Conservation (phyloP, 2,797 vertebrate species). For the Anguilla obscura region DNA sequence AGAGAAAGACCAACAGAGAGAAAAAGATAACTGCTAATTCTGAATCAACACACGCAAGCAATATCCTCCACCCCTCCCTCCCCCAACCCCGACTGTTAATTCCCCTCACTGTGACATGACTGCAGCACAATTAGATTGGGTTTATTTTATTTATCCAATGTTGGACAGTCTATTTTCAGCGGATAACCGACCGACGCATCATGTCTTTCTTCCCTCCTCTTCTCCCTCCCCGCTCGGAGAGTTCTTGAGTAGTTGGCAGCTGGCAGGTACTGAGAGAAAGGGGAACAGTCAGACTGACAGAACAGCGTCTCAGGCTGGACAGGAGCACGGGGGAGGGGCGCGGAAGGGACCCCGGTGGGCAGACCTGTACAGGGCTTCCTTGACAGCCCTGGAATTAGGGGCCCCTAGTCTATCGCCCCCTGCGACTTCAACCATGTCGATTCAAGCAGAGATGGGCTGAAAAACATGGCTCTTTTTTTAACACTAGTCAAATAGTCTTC, state of each 20-base stretch:
- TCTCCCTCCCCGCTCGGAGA: not conserved
- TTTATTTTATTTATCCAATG: not conserved
- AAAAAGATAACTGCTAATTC: conserved; percentile 20
- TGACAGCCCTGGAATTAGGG: conserved; percentile 5
- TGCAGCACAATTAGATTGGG: not conserved
- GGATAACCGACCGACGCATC: not conserved
- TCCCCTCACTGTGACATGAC: conserved; percentile 3
- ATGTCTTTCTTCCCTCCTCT: not conserved
- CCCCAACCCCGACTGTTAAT: not conserved
- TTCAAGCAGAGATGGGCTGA: not conserved
- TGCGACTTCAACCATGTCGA: not conserved
- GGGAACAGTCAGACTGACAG: not conserved
- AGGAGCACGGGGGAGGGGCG: not conserved
- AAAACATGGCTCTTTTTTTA: not conserved
- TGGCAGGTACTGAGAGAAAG: not conserved
- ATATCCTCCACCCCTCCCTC: not conserved
- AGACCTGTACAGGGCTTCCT: not conserved
- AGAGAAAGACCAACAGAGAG: conserved; percentile 17
- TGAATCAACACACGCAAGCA: conserved; percentile 17
- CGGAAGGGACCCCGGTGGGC: not conserved
- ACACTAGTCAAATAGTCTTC: not conserved
- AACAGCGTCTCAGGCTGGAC: conserved; percentile 19
- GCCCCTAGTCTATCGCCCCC: not conserved
- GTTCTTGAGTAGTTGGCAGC: conserved; percentile 1
- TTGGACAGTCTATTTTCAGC: conserved; percentile 5